Conservation (phyloP, 1,140 invertebrate genomes). For the Pachyrhynchus sulphureomaculatus region DNA sequence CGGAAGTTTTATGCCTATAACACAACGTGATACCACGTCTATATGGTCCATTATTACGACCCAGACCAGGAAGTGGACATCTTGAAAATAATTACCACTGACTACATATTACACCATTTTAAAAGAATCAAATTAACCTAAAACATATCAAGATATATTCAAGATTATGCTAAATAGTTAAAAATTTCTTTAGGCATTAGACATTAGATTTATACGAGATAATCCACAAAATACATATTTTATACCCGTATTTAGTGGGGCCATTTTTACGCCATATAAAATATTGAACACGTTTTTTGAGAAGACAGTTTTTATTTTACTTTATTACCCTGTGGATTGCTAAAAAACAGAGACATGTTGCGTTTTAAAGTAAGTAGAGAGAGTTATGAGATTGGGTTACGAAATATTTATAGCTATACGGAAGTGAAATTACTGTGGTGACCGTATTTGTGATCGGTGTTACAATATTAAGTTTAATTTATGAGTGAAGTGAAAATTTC, state of each 20-base stretch:
- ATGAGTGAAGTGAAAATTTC: too few species aligned
- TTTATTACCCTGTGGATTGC: neutral
- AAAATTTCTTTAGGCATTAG: constrained; percentile 4
- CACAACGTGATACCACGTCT: too few species aligned
- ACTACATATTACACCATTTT: constrained; percentile 2
- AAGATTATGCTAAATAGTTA: constrained; percentile 13
- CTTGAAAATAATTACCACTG: constrained; percentile 7
- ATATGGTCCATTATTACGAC: too few species aligned
- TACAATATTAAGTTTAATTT: too few species aligned
- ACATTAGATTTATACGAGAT: neutral
- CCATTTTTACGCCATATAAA: constrained; percentile 4
- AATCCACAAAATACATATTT: constrained; percentile 16
- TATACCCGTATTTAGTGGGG: constrained; percentile 12
- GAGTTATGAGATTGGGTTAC: neutral
- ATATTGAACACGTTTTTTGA: neutral
- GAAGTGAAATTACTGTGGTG: neutral
- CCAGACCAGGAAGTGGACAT: constrained; percentile 7
- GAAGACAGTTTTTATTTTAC: neutral
- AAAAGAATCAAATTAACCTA: constrained; percentile 15
- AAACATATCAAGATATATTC: neutral
- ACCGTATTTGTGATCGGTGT: too few species aligned
- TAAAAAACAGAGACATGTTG: neutral
- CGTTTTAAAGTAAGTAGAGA: constrained; percentile 1
- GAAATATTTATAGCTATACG: neutral
- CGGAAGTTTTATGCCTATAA: too few species aligned